Evolutionary conservation across 2,888 invertebrate species (phyloP).

Genomic region (Myopa testacea): DNA sequence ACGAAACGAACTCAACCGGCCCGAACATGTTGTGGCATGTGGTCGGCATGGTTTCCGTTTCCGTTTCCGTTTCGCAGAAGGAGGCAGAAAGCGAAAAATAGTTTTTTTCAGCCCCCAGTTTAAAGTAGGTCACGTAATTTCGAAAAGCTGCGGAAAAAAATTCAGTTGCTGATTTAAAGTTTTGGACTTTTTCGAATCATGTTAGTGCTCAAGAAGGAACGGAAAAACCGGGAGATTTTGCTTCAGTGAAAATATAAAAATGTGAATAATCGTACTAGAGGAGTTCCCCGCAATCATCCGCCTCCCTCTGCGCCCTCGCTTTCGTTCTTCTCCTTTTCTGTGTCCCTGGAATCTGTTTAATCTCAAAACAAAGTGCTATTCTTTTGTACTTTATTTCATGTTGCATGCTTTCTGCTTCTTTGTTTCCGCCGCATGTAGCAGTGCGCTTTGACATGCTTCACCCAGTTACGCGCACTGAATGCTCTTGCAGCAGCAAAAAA

Average conservation of each 20-base stretch:
- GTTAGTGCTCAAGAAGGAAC: no score
- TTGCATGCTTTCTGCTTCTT: slow-evolving; percentile 33
- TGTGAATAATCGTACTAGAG: no score
- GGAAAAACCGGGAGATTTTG: no score
- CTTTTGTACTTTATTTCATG: neutral
- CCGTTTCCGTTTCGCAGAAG: slow-evolving; percentile 22
- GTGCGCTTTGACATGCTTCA: slow-evolving; percentile 6
- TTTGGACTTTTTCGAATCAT: no score
- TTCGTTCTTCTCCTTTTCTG: no score
- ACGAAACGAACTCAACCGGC: no score
- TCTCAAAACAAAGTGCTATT: no score
- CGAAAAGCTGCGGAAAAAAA: neutral
- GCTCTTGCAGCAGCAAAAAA: neutral
- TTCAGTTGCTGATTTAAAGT: neutral
- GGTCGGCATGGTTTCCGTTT: slow-evolving; percentile 30
- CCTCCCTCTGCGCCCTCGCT: no score
- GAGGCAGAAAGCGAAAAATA: no score
- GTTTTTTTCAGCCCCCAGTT: neutral
- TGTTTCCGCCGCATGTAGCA: neutral
- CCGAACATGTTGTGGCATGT: slow-evolving; percentile 6
- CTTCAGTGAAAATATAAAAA: no score
- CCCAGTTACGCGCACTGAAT: slow-evolving; percentile 14
- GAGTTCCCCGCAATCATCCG: no score
- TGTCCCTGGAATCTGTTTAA: no score
- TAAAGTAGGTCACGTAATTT: slow-evolving; percentile 1